Evolutionary conservation across 1,140 invertebrate species (phyloP).

Genomic region (Muscidifurax raptorellus): DNA sequence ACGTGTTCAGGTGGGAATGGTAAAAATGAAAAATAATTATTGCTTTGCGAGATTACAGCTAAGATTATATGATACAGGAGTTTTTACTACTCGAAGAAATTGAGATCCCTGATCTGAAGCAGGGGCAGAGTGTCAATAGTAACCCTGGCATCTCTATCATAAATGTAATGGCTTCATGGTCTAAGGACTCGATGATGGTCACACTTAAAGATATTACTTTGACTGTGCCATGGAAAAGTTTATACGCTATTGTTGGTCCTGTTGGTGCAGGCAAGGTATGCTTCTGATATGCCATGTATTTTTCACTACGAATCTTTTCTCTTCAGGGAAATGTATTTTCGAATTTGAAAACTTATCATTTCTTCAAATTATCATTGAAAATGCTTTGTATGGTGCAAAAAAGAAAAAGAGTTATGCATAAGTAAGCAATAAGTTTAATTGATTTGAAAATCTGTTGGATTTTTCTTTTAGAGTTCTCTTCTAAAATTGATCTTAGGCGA

Average conservation of each 20-base stretch:
- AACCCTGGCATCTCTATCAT: background rate
- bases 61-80: slow-evolving; percentile 49
- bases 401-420: no score
- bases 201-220: slow-evolving; percentile 81
- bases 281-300: background rate
- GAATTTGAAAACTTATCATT: slow-evolving; percentile 72
- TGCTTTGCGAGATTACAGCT: no score
- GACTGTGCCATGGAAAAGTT: slow-evolving; percentile 79
- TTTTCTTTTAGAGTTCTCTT: slow-evolving; percentile 80
- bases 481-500: slow-evolving; percentile 85
- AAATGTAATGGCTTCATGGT: slow-evolving; percentile 39
- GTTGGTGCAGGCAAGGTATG: slow-evolving; percentile 89
- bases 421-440: background rate
- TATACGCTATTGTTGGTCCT: slow-evolving; percentile 86
- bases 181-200: slow-evolving; percentile 60
- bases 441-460: slow-evolving; percentile 16
- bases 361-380: no score
- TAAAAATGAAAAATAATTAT: no score
- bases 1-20: slow-evolving; percentile 76
- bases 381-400: no score
- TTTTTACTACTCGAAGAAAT: slow-evolving; percentile 76
- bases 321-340: background rate
- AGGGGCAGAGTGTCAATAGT: background rate
- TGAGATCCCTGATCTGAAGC: slow-evolving; percentile 22
- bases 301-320: background rate